phyloP scores from a whole-genome alignment of 2,888 invertebrate genomes.

The Drosophila melanocephala region DNA sequence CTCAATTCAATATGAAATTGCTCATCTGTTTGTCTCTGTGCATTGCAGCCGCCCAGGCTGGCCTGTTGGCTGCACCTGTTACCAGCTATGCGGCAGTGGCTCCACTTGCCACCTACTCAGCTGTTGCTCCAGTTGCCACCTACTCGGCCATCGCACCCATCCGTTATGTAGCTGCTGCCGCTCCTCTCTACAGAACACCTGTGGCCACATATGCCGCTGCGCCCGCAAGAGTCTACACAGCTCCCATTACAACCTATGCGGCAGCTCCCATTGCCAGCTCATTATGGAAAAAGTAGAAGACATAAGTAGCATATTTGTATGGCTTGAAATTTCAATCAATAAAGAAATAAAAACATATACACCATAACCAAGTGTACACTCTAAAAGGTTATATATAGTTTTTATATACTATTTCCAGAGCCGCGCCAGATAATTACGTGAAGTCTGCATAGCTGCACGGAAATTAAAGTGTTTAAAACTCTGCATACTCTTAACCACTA shows the following conservation, averaged over 20 bases:
- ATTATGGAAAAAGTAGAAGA: conserved; percentile 33
- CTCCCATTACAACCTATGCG: conserved; percentile 29
- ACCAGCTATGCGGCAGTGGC: conserved; percentile 43
- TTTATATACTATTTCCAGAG: not conserved
- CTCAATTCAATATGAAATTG: conserved; percentile 48
- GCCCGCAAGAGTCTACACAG: conserved; percentile 29
- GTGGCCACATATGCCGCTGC: conserved; percentile 34
- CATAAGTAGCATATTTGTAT: not conserved
- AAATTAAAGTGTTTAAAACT: too few relatives aligned
- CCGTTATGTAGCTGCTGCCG: conserved; percentile 18
- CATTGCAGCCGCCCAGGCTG: conserved; percentile 44
- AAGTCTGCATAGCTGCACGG: too few relatives aligned
- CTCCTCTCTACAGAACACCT: conserved; percentile 36
- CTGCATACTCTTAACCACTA: not conserved
- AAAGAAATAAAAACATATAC: conserved; percentile 11
- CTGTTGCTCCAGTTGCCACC: conserved; percentile 33
- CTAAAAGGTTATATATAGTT: not conserved
- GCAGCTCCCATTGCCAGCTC: conserved; percentile 20
- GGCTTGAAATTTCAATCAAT: conserved; percentile 21
- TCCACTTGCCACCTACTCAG: conserved; percentile 29
- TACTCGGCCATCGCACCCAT: conserved; percentile 38
- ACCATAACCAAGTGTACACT: not conserved
- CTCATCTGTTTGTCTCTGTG: conserved; percentile 41
- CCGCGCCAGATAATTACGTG: too few relatives aligned
- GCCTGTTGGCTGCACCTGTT: conserved; percentile 41